Percentiles rank a stretch among this genome's conserved stretches.
These are phyloP conservation scores for Myiozetetes cayanensis DNA, from an alignment of 2,113 vertebrate species.

Conservation along the genomic window DNA sequence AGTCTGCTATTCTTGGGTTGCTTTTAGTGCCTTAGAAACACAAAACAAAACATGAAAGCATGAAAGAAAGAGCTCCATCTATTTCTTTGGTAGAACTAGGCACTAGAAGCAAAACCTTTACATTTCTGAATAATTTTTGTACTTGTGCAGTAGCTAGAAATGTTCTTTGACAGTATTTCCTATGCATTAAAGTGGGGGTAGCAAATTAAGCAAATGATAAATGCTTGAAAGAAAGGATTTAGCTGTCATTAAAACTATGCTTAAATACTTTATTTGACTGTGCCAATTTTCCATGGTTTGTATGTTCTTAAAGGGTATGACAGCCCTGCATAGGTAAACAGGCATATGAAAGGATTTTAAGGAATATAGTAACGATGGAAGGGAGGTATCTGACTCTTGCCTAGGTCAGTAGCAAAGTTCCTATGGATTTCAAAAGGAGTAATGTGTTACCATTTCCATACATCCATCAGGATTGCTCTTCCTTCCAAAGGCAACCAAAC, in stretches of 20 bases:
- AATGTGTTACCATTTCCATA: neutral
- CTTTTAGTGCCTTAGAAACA: neutral
- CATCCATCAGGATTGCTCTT: neutral
- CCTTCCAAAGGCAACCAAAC: neutral
- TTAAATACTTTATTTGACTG: neutral
- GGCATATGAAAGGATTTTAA: neutral
- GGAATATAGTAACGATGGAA: neutral
- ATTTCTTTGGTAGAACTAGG: neutral
- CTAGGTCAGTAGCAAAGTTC: neutral
- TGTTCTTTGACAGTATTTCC: neutral
- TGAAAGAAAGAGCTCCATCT: neutral
- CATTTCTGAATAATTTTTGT: neutral
- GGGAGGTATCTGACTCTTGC: neutral
- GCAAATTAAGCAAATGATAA: neutral
- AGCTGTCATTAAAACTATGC: neutral
- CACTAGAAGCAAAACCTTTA: neutral
- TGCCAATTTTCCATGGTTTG: neutral
- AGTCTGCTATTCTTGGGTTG: neutral
- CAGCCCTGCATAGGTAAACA: neutral
- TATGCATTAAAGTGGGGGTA: neutral
- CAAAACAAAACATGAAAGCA: neutral
- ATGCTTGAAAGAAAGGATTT: neutral
- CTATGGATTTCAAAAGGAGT: neutral
- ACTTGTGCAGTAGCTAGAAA: neutral
- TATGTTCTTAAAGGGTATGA: neutral